Percentiles rank a stretch among this genome's conserved stretches.
Evolutionary conservation across 53 echinoderm and acorn worm genomes (phyloP).

Genomic region (Apostichopus leukothele): DNA sequence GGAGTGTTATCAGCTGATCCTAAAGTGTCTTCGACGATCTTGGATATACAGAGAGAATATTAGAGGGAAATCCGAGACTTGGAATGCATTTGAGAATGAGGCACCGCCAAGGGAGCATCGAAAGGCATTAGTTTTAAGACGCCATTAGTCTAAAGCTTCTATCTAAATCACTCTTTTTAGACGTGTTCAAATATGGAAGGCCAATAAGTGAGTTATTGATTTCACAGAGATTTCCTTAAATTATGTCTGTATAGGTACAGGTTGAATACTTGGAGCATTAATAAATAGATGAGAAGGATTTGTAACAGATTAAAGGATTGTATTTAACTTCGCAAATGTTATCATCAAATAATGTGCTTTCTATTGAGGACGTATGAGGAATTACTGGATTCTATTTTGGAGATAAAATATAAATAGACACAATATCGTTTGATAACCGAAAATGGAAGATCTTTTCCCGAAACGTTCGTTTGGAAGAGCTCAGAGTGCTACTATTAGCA

Average conservation of each 20-base stretch:
- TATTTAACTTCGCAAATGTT: neutral
- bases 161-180: neutral
- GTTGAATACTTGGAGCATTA: neutral
- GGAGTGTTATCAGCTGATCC: neutral
- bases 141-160: constrained; percentile 7
- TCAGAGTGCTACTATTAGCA: constrained; percentile 33
- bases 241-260: neutral
- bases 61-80: constrained; percentile 23
- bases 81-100: constrained; percentile 32
- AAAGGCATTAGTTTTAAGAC: constrained; percentile 1
- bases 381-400: neutral
- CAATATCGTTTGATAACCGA: neutral
- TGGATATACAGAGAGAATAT: constrained; percentile 1
- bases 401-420: neutral
- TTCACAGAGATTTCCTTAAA: neutral
- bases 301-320: neutral
- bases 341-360: neutral
- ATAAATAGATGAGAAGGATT: too few species aligned
- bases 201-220: constrained; percentile 5
- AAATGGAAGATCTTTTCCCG: constrained; percentile 24
- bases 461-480: constrained; percentile 34
- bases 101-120: neutral
- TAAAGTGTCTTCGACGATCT: neutral
- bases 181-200: neutral
- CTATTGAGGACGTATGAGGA: neutral